Evolutionary conservation across 92 coral and sea anemone species (phyloP), one percentile per base, ranked within the genome.

Genomic region (Zoanthus sansibaricus): DNA sequence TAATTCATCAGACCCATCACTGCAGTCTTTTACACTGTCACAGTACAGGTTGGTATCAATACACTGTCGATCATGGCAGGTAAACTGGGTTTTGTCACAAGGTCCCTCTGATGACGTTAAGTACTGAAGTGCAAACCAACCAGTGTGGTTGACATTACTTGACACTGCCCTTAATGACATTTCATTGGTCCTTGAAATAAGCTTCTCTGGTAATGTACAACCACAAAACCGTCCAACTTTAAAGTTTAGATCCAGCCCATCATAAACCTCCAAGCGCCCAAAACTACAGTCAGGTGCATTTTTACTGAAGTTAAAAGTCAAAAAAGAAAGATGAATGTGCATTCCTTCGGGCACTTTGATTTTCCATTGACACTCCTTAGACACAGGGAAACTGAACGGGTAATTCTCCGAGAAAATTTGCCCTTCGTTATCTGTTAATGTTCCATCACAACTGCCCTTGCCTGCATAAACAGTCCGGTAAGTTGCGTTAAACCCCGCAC

Each of bases 341-440:
- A 88, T 89, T 3, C 89, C 87, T 37, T 88, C 72, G n/a, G 88
- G 85, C n/a, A 95, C 98, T 86, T 88, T 89, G 47, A 97, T 93
- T 77, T 97, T 92, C 99, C 99, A 97, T 31, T 49, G n/a, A 62
- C 99, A 97, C 84, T 90, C 91, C 68, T 92, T 90, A 6, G 82
- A 88, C 46, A 45, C 54, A 59, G 99, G 99, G 73, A 87, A 97
- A 17, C 59, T 76, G 64, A 92, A 90, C 0, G 99, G 99, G 83
- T 95, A 97, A 72, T 93, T 93, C 46, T 91, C 93, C 5, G 98
- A 95, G 90, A 82, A 97, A 20, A 97, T 88, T 14, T 90, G 76
- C 8, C 99, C 99, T 6, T 87, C 77, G 55, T 44, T 68, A 8
- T 77, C 86, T 59, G 68, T 70, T 3, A 95, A 62, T 30, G 90